phyloP scores from a whole-genome alignment of 2,888 invertebrate species.

The Brachyptera putata region DNA sequence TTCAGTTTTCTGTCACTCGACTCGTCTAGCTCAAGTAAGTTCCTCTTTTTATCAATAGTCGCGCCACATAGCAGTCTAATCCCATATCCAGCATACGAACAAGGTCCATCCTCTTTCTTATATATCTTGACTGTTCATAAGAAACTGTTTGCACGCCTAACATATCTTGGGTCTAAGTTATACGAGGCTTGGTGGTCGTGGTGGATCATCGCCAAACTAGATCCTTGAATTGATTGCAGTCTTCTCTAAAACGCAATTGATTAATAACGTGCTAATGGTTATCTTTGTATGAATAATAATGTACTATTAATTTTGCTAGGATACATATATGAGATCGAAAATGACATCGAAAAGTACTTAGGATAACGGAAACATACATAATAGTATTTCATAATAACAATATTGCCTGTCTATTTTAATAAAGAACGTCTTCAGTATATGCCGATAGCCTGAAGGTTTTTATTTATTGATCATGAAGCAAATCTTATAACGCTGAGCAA shows the following conservation, averaged over 20 bases:
- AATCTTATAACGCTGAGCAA: too few relatives aligned
- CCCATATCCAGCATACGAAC: background rate
- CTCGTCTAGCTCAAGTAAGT: background rate
- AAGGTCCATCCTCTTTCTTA: too few relatives aligned
- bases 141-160: background rate
- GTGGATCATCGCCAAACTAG: conserved; percentile 2
- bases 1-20: background rate
- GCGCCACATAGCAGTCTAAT: background rate
- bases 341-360: background rate
- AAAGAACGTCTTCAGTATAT: background rate
- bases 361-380: background rate
- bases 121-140: background rate
- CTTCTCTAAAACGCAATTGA: background rate
- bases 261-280: background rate
- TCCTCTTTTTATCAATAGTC: conserved; percentile 1
- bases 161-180: conserved; percentile 3
- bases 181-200: background rate
- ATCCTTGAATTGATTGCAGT: conserved; percentile 1
- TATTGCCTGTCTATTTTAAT: background rate
- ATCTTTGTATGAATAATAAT: background rate
- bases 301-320: background rate
- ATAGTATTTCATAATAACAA: conserved; percentile 7
- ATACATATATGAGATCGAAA: background rate
- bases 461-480: background rate
- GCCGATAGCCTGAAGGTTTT: background rate